Conservation (phyloP, 2,797 vertebrate genomes). For the Clarias laeviceps region DNA sequence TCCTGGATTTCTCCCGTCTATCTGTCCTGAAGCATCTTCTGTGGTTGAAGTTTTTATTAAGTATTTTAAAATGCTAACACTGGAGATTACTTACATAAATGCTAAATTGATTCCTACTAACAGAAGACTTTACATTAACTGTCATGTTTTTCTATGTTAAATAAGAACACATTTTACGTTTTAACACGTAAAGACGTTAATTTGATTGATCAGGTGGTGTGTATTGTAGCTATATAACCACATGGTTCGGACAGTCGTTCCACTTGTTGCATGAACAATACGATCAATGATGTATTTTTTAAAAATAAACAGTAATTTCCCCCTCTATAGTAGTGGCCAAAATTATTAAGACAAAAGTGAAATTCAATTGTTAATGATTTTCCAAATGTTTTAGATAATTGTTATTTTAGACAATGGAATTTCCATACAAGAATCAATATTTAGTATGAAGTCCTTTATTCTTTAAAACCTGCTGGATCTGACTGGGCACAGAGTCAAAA, state of each 20-base stretch:
- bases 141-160: neutral
- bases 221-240: neutral
- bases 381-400: too few species aligned
- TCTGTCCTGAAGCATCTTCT: neutral
- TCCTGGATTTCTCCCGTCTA: neutral
- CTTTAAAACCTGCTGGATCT: too few species aligned
- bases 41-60: neutral
- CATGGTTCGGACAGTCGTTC: neutral
- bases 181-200: neutral
- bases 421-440: too few species aligned
- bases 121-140: neutral
- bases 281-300: neutral
- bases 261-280: neutral
- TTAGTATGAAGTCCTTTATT: too few species aligned
- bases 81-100: neutral
- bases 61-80: neutral
- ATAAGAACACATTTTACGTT: neutral
- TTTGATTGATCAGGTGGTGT: neutral
- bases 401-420: too few species aligned
- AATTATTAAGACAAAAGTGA: too few species aligned
- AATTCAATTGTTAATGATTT: too few species aligned
- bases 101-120: neutral
- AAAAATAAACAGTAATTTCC: too few species aligned
- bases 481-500: too few species aligned
- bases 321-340: too few species aligned